phyloP scores from a whole-genome alignment of 2,113 vertebrate species.

The Caranx ignobilis region DNA sequence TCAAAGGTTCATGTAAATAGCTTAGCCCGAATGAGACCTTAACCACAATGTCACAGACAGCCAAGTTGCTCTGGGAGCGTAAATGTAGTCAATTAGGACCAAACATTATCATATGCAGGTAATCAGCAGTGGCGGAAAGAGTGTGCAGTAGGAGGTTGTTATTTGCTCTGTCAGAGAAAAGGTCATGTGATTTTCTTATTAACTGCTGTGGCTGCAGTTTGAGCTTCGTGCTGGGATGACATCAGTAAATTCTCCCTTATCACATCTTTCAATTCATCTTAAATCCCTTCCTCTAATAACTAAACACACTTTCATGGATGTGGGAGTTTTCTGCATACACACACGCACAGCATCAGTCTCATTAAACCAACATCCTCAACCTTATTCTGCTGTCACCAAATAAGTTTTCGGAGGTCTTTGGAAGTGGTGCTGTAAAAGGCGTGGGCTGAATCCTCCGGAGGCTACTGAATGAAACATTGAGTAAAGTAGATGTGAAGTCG shows the following conservation, averaged over 20 bases:
- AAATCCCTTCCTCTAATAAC: constrained; percentile 1
- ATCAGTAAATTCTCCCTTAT: not conserved
- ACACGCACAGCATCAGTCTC: not conserved
- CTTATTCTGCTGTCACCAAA: constrained; percentile 4
- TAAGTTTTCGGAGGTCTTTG: not conserved
- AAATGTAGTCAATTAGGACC: not conserved
- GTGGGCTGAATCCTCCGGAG: constrained; percentile 8
- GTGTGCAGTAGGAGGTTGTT: constrained; percentile 15
- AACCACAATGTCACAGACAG: constrained; percentile 11
- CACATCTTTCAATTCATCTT: not conserved
- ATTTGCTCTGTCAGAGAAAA: constrained; percentile 11
- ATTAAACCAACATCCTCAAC: constrained; percentile 6
- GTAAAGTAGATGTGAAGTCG: constrained; percentile 19
- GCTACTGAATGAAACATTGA: constrained; percentile 6
- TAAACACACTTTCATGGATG: not conserved
- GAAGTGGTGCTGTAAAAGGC: not conserved
- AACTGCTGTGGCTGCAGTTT: not conserved
- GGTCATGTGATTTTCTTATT: constrained; percentile 25
- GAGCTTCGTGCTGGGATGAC: not conserved
- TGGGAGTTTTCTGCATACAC: not conserved
- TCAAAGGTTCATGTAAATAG: constrained; percentile 32
- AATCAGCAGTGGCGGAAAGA: not conserved
- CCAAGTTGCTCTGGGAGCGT: not conserved
- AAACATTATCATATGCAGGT: constrained; percentile 15
- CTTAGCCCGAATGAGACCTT: constrained; percentile 25